Percentiles rank a stretch among this genome's conserved stretches.
Evolutionary conservation across 2,888 invertebrate genomes (phyloP).

Genomic region (Autographa gamma): DNA sequence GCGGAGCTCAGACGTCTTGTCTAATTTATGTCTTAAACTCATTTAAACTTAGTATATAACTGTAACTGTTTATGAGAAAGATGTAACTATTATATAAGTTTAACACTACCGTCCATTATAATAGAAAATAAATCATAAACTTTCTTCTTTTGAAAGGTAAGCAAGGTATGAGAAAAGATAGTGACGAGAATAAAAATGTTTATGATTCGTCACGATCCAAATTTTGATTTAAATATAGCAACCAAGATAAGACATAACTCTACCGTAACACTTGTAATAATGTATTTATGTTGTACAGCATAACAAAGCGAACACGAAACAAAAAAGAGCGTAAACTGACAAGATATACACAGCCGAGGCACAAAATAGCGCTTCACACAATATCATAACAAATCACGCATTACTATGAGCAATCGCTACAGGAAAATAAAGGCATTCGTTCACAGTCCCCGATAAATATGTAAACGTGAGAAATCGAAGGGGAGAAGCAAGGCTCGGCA

Average conservation of each 20-base stretch:
- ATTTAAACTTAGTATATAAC: background rate
- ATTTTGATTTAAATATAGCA: too few relatives aligned
- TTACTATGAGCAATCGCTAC: conserved; percentile 63
- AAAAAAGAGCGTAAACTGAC: conserved; percentile 9
- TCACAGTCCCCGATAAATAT: conserved; percentile 85
- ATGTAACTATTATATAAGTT: background rate
- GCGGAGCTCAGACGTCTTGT: background rate
- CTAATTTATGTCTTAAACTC: background rate
- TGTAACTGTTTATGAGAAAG: background rate
- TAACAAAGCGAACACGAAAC: background rate
- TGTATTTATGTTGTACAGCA: background rate
- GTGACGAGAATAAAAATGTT: too few relatives aligned
- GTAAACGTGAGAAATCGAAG: conserved; percentile 85
- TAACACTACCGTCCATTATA: too few relatives aligned
- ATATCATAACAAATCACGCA: conserved; percentile 33
- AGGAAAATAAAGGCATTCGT: conserved; percentile 59
- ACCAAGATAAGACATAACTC: background rate
- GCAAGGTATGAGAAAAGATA: too few relatives aligned
- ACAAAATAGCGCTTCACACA: conserved; percentile 23
- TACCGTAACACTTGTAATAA: background rate
- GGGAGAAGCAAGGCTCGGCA: conserved; percentile 70
- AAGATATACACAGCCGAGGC: conserved; percentile 6
- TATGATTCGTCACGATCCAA: too few relatives aligned
- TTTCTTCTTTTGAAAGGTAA: too few relatives aligned
- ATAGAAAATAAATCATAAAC: too few relatives aligned